Base-by-base conservation (phyloP, 2,113 vertebrate species). In the Falco punctatus region DNA sequence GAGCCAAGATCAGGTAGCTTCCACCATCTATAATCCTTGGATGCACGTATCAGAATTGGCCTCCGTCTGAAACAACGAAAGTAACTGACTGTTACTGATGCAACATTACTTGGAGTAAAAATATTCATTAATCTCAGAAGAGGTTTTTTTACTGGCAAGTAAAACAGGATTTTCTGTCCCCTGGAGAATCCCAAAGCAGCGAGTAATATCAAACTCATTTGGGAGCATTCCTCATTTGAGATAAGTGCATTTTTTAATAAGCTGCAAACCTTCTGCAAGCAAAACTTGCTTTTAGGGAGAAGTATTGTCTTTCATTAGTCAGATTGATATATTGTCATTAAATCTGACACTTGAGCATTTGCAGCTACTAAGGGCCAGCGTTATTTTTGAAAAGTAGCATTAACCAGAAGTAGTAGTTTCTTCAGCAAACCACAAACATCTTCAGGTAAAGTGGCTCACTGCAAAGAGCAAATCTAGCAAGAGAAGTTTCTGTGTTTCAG, bases 361-460 rank as follows among this genome's bases (percentile, higher is more conserved):
- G 40, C 77, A 94, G 82, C 54, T 67, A 67, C 3, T 16, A 51
- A 83, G 38, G 42, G 59, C 33, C 58, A 77, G 52, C 51, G 38
- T 44, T 78, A 83, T 92, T 94, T 96, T 88, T 59, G 27, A 74
- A 74, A 81, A 71, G 17, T 15, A 69, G 9, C 57, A 74, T 75
- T 78, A 92, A 82, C 32, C 78, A 81, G 42, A 44, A 66, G 40
- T 2, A 79, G 35, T 23, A 26, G 23, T 67, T 94, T 70, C 38
- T 94, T 67, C 71, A 81, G 26, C 59, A 59, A 93, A 66, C 28
- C 64, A 83, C 79, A 70, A 44, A 81, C 17, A 10, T 66, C 51
- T 92, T 65, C 33, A 81, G 30, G 32, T 73, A 21, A 82, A 91
- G 65, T 13, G 19, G 59, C 62, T 94, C 75, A 77, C 24, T 62